Conservation (phyloP, 1,140 invertebrate species). For the Elymnias hypermnestra region DNA sequence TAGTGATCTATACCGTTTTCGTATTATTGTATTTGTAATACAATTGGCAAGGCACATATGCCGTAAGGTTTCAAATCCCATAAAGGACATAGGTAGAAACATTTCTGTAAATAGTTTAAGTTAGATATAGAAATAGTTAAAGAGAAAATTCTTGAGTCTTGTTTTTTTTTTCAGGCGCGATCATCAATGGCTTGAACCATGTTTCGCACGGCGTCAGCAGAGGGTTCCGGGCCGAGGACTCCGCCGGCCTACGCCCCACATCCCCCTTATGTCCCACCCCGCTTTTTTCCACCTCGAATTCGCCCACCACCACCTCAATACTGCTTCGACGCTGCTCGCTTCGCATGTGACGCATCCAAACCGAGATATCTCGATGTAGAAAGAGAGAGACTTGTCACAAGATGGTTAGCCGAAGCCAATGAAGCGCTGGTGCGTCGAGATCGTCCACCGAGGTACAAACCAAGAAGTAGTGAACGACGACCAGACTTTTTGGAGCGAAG, state of each 20-base stretch:
- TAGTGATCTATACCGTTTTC: no score
- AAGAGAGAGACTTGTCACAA: conserved; percentile 63
- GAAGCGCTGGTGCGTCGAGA: conserved; percentile 64
- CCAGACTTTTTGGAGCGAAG: conserved; percentile 61
- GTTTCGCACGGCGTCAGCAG: conserved; percentile 69
- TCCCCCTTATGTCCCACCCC: conserved; percentile 50
- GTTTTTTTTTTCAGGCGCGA: conserved; percentile 45
- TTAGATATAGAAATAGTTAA: no score
- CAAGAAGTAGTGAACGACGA: conserved; percentile 54
- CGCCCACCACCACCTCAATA: conserved; percentile 66
- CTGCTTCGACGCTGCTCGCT: conserved; percentile 72
- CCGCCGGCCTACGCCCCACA: conserved; percentile 64
- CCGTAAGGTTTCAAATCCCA: no score
- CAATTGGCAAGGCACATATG: no score
- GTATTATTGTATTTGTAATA: no score
- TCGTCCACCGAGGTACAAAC: conserved; percentile 60
- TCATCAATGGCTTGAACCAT: conserved; percentile 64
- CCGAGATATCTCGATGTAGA: conserved; percentile 69
- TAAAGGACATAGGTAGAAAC: no score
- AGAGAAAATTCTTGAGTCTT: not conserved
- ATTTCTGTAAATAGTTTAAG: no score
- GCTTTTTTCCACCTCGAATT: conserved; percentile 63
- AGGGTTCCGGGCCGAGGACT: conserved; percentile 66
- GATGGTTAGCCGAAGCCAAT: conserved; percentile 73
- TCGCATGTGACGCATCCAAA: conserved; percentile 68